Evolutionary conservation across 1,140 invertebrate genomes (phyloP), one percentile per base, ranked within the genome.

Genomic region (Pseudoatta argentina): DNA sequence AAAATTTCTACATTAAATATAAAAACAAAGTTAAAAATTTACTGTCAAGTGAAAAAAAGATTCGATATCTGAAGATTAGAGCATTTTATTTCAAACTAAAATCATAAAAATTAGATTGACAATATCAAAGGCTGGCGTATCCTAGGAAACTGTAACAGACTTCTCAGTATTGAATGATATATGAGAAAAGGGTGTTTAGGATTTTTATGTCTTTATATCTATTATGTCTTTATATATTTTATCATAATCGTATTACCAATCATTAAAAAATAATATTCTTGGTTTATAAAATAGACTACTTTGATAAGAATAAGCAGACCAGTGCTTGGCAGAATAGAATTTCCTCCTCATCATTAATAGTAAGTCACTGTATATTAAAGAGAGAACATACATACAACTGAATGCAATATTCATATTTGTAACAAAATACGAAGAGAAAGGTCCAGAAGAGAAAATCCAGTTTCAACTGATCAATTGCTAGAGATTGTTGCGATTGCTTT

Each of bases 121-220:
- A 59, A 30, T 57, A 57, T 85, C 39, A 72, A 61, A 5, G 6
- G 53, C 44, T 57, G 24, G 39, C 53, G 88, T 89, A 71, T 89
- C 88, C 88, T 77, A 89, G 87, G 88, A 89, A 71, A 89, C 88
- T 55, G 61, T 10, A 57, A 88, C 18, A 59, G 44, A 66, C 66
- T 73, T 57, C 55, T 57, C 48, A 73, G 18, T 57, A 39, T 86
- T 85, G 75, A 71, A 48, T 64, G 10, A 24, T 14, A 87, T 24
- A 27, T 59, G 30, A 21, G 18, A 8, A 63, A 59, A 83, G 7
- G 1, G 34, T 63, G 59, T 86, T 57, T 83, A 61, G 57, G 61
- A 4, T 67, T 76, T 59, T 66, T 79, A 77, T 21, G 21, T 21
- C 21, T 21, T 21, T 21, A 21, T 21, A 21, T 77, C 12, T 69